Percentiles rank a stretch among this genome's conserved stretches.
Evolutionary conservation across 2,888 invertebrate species (phyloP).

Genomic region (Drosophila multiciliata): DNA sequence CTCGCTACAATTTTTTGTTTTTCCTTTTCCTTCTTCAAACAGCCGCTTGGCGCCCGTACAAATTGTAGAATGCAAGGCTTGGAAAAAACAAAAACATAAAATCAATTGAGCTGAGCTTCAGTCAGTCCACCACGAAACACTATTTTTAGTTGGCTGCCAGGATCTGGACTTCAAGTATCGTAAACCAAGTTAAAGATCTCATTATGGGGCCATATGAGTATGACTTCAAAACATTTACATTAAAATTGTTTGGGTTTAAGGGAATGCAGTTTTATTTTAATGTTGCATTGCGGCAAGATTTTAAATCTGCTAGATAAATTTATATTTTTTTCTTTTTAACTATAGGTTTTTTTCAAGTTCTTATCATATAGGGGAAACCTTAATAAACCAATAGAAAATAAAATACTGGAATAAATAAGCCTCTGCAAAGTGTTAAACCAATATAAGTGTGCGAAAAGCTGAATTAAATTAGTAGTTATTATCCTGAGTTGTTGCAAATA

Average conservation of each 20-base stretch:
- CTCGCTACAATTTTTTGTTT: conserved; percentile 32
- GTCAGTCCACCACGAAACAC: conserved; percentile 37
- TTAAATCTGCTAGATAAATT: conserved; percentile 25
- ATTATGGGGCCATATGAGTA: conserved; percentile 49
- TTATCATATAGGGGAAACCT: background rate
- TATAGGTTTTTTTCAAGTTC: background rate
- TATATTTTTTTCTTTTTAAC: background rate
- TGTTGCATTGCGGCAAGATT: conserved; percentile 21
- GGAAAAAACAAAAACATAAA: conserved; percentile 29
- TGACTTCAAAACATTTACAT: conserved; percentile 71
- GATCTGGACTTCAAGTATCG: conserved; percentile 48
- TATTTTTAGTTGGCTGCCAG: conserved; percentile 71
- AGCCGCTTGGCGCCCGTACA: conserved; percentile 45
- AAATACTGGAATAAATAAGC: background rate
- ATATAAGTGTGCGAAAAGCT: background rate
- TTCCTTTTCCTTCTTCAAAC: conserved; percentile 31
- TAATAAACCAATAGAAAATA: background rate
- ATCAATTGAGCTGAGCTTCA: conserved; percentile 17
- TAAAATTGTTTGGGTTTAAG: conserved; percentile 63
- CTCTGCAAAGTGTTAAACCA: background rate
- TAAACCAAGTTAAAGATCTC: conserved; percentile 61
- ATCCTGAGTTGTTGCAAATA: background rate
- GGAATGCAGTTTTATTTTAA: conserved; percentile 31
- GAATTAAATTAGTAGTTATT: background rate
- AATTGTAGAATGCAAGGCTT: conserved; percentile 20